A percentile compares a stretch with the other conserved stretches of the same genome.
Evolutionary conservation across 2,113 vertebrate species (phyloP).

Genomic region (Rhabdomys dilectus): DNA sequence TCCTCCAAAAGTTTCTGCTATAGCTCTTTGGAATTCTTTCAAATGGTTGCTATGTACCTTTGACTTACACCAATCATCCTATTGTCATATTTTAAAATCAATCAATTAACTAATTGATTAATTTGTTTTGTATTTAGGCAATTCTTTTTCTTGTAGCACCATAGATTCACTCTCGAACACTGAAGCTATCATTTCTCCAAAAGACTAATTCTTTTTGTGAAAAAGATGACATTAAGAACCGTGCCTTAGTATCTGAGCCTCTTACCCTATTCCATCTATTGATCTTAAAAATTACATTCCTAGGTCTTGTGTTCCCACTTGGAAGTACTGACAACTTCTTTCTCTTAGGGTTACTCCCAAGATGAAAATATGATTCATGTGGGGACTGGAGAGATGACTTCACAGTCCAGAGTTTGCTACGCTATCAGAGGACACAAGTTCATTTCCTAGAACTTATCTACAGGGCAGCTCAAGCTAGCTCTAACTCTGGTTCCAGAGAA

Average conservation of each 20-base stretch:
- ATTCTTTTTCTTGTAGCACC: not conserved
- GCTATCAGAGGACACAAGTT: not conserved
- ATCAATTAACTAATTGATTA: not conserved
- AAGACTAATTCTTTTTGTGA: not conserved
- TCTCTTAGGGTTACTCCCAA: not conserved
- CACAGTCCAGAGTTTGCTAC: not conserved
- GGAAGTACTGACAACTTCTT: not conserved
- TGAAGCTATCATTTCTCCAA: not conserved
- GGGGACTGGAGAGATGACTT: not conserved
- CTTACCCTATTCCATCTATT: not conserved
- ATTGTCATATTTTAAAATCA: not conserved
- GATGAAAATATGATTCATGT: not conserved
- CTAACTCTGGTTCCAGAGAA: not conserved
- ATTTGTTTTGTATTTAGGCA: not conserved
- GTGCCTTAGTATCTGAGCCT: not conserved
- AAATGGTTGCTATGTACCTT: not conserved
- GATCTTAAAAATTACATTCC: not conserved
- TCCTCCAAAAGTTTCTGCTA: not conserved
- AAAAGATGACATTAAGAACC: not conserved
- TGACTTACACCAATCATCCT: not conserved
- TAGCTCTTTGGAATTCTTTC: not conserved
- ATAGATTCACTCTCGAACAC: not conserved
- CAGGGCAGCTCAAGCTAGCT: not conserved
- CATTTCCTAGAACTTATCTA: not conserved
- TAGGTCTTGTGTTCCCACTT: not conserved